Conservation (phyloP, 2,888 invertebrate species). For the Hyles lineata region DNA sequence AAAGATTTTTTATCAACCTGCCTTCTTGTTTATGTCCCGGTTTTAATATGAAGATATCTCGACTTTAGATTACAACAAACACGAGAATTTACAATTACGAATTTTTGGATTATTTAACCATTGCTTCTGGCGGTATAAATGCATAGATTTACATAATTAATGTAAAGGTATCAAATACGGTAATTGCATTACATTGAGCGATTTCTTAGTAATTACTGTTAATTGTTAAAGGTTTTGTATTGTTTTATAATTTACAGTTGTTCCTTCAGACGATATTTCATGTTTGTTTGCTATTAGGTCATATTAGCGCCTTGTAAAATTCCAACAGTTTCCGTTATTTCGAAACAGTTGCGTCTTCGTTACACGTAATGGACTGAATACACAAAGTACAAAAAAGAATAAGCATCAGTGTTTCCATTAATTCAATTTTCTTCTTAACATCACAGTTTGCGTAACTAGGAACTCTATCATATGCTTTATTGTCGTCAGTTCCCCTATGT, state of each 20-base stretch:
- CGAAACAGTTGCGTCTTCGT: slow-evolving; percentile 34
- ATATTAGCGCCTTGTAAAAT: slow-evolving; percentile 42
- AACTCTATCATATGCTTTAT: slow-evolving; percentile 27
- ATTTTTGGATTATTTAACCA: neutral
- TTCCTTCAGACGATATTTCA: slow-evolving; percentile 31
- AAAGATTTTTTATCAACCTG: slow-evolving; percentile 61
- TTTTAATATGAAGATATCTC: slow-evolving; percentile 26
- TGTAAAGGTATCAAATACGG: neutral
- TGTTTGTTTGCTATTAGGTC: slow-evolving; percentile 41
- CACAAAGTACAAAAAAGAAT: neutral
- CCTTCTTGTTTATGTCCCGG: slow-evolving; percentile 51
- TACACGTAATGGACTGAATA: neutral
- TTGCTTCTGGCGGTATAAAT: neutral
- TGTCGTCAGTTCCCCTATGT: slow-evolving; percentile 49
- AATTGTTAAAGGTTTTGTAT: slow-evolving; percentile 25
- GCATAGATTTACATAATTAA: neutral
- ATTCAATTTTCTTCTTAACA: slow-evolving; percentile 1
- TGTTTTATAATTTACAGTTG: slow-evolving; percentile 24
- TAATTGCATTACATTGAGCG: neutral
- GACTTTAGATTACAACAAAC: neutral
- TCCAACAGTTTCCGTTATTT: slow-evolving; percentile 43
- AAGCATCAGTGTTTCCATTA: neutral
- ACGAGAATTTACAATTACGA: neutral
- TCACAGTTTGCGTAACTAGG: slow-evolving; percentile 22
- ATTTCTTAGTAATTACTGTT: slow-evolving; percentile 28